Evolutionary conservation across 2,888 invertebrate genomes (phyloP), one percentile per base, ranked within the genome.

Genomic region (Phortica okadai): DNA sequence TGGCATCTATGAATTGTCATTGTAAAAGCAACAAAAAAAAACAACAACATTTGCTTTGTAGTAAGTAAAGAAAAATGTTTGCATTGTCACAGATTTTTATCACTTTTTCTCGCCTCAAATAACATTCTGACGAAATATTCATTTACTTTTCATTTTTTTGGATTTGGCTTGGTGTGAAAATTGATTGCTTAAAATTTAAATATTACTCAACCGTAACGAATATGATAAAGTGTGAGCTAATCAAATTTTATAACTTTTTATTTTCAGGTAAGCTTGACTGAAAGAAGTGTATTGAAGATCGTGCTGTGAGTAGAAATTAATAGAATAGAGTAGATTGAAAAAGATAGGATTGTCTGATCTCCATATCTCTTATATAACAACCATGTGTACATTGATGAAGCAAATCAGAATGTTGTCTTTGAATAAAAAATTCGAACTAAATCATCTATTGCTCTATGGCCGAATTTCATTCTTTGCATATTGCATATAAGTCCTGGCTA

Each of bases 71-170:
- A 44, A 67, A 50, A 67, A 67, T 72, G 70, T 56, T 72, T 72
- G 66, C 70, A 72, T 72, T 72, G 70, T 72, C 56, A 54, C 56
- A 54, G 70, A 72, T 72, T 72, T 72, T 72, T 72, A 72, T 72
- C 70, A 56, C n/a, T 54, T 56, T 72, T 72, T 25, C 14, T 62
- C 8, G 10, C 25, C n/a, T 72, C 41, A 72, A 70, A 70, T 54
- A 70, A 54, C 50, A 70, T 70, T 70, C 70, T 70, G 21, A 54
- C 44, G 70, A 54, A 56, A 45, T 10, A 33, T 16, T 25, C 6
- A 11, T 11, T 11, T 16, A n/a, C 62, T 64, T 64, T 69, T 69
- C 11, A 1, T 6, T n/a, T 5, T 25, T 59, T 59, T 59, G 21
- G 21, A 8, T 14, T 66, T n/a, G 33, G 33, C 54, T 56, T 25